A percentile compares a stretch with the other conserved stretches of the same genome.
Evolutionary conservation across 2,888 invertebrate species (phyloP).

Genomic region (Patella ulyssiponensis): DNA sequence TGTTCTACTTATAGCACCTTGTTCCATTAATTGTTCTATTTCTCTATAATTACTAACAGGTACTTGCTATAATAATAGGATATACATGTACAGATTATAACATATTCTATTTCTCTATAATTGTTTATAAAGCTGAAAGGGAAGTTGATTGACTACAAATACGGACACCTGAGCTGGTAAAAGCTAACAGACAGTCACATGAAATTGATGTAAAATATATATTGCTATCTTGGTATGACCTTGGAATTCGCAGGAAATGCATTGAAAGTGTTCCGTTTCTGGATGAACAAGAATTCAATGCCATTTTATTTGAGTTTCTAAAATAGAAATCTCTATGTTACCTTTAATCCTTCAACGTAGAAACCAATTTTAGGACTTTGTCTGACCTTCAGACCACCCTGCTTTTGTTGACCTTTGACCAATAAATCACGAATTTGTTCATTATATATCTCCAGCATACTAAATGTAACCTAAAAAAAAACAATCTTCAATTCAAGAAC

Average conservation of each 20-base stretch:
- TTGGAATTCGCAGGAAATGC: too few species aligned
- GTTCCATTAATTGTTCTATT: slow-evolving; percentile 61
- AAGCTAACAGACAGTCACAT: too few species aligned
- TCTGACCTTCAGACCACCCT: slow-evolving; percentile 56
- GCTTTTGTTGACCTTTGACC: slow-evolving; percentile 47
- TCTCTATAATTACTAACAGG: slow-evolving; percentile 55
- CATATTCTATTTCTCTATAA: too few species aligned
- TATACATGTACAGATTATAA: too few species aligned
- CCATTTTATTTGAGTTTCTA: too few species aligned
- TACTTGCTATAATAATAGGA: slow-evolving; percentile 47
- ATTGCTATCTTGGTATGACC: too few species aligned
- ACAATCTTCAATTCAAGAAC: background rate
- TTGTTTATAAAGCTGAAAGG: too few species aligned
- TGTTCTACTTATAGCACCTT: slow-evolving; percentile 58
- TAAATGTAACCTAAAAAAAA: slow-evolving; percentile 53
- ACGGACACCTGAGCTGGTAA: too few species aligned
- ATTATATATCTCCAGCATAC: slow-evolving; percentile 62
- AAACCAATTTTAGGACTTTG: slow-evolving; percentile 58
- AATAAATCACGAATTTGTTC: slow-evolving; percentile 58
- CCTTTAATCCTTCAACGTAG: slow-evolving; percentile 60
- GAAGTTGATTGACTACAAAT: too few species aligned
- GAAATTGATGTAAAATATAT: too few species aligned
- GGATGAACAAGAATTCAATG: too few species aligned
- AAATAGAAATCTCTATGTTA: slow-evolving; percentile 18
- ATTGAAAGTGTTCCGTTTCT: too few species aligned